phyloP scores from a whole-genome alignment of 2,888 invertebrate genomes.

The Euplagia quadripunctaria region DNA sequence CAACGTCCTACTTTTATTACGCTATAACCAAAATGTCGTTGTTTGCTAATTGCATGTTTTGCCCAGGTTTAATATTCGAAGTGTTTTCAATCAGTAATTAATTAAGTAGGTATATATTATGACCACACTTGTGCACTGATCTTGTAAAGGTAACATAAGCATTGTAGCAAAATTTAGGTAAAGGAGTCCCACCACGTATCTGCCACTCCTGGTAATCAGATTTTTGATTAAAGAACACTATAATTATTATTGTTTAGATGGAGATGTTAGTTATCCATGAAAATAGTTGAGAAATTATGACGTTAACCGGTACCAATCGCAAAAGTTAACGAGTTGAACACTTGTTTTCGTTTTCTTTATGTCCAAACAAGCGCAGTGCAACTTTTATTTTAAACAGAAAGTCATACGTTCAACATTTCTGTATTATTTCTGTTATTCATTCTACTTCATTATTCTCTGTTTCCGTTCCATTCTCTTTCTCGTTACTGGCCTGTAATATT shows the following conservation, averaged over 20 bases:
- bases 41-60: conserved; percentile 1
- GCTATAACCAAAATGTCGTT: not conserved
- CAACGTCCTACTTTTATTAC: not conserved
- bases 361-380: not conserved
- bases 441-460: not conserved
- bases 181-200: too few species aligned
- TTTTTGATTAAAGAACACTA: not conserved
- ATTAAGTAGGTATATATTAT: too few species aligned
- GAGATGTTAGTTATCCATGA: not conserved
- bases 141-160: too few species aligned
- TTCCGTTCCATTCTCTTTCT: not conserved
- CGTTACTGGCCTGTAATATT: not conserved
- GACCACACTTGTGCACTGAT: too few species aligned
- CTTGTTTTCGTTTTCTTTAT: not conserved
- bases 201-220: not conserved
- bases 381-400: not conserved
- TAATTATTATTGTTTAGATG: not conserved
- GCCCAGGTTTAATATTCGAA: not conserved
- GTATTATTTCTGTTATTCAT: not conserved
- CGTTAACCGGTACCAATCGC: too few species aligned
- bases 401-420: not conserved
- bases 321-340: too few species aligned
- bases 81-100: too few species aligned
- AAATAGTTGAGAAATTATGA: not conserved
- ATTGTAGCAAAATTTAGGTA: too few species aligned